These are phyloP conservation scores for Acanthurus tractus DNA, from an alignment of 2,797 vertebrate genomes.

Conservation along the genomic window DNA sequence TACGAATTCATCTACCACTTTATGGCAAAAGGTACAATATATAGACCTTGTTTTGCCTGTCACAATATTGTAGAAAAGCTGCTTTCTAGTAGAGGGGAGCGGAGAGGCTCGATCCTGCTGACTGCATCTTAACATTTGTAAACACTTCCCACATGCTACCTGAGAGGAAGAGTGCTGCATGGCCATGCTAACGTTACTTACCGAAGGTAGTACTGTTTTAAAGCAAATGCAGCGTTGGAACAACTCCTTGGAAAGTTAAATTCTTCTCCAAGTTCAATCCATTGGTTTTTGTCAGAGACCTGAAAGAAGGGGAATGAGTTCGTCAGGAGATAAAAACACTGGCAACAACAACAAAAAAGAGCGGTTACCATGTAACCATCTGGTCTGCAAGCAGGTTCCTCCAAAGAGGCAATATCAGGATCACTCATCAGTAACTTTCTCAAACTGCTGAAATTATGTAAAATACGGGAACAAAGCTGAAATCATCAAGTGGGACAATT, in stretches of 20 bases:
- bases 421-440: slow-evolving; percentile 71
- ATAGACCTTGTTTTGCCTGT: slow-evolving; percentile 2
- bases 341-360: slow-evolving; percentile 54
- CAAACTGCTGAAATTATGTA: slow-evolving; percentile 44
- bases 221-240: slow-evolving; percentile 99
- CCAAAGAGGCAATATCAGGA: slow-evolving; percentile 45
- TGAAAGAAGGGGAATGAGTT: slow-evolving; percentile 69
- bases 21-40: slow-evolving; percentile 21
- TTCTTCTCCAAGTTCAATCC: slow-evolving; percentile 97
- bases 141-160: slow-evolving; percentile 87
- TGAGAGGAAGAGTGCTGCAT: slow-evolving; percentile 59
- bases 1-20: background rate
- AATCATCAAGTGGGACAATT: fast-evolving
- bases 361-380: slow-evolving; percentile 64
- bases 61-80: slow-evolving; percentile 3
- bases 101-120: slow-evolving; percentile 55
- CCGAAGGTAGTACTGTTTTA: slow-evolving; percentile 99
- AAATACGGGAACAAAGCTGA: background rate
- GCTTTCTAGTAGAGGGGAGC: slow-evolving; percentile 30
- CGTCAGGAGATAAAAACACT: slow-evolving; percentile 36
- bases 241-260: slow-evolving; percentile 99
- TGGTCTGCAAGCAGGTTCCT: slow-evolving; percentile 59
- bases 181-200: slow-evolving; percentile 87
- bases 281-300: slow-evolving; percentile 99
- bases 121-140: slow-evolving; percentile 78